phyloP scores from a whole-genome alignment of 1,140 invertebrate genomes.

The Lepidostoma basale region DNA sequence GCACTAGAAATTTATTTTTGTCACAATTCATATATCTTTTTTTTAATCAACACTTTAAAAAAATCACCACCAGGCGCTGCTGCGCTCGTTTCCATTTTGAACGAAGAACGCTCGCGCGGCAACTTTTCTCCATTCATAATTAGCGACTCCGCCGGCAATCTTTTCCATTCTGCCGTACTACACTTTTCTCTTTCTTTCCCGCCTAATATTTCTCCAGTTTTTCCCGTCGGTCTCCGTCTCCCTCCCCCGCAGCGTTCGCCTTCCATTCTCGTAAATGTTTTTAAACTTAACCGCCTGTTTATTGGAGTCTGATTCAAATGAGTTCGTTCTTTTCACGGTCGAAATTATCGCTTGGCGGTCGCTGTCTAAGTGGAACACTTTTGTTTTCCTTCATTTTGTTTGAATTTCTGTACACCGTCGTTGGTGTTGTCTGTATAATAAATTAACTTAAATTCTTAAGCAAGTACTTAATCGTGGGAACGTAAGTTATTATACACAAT shows the following conservation, averaged over 20 bases:
- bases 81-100: constrained; percentile 37
- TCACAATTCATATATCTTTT: too few species aligned
- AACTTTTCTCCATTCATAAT: constrained; percentile 48
- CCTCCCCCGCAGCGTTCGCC: not conserved
- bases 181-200: constrained; percentile 43
- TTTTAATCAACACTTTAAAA: too few species aligned
- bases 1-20: too few species aligned
- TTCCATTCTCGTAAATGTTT: constrained; percentile 26
- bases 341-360: not conserved
- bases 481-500: too few species aligned
- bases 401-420: too few species aligned
- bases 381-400: too few species aligned
- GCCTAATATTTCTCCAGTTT: constrained; percentile 17
- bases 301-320: constrained; percentile 27
- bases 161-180: constrained; percentile 40
- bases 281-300: constrained; percentile 26
- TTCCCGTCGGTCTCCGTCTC: constrained; percentile 9
- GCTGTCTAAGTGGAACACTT: too few species aligned
- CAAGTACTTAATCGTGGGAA: too few species aligned
- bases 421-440: too few species aligned
- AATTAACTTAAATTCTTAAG: too few species aligned
- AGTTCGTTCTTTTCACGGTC: constrained; percentile 1
- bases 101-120: constrained; percentile 35
- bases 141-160: constrained; percentile 46
- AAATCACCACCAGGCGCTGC: constrained; percentile 18